phyloP scores from a whole-genome alignment of 2,113 vertebrate species.

The Urocitellus parryii region DNA sequence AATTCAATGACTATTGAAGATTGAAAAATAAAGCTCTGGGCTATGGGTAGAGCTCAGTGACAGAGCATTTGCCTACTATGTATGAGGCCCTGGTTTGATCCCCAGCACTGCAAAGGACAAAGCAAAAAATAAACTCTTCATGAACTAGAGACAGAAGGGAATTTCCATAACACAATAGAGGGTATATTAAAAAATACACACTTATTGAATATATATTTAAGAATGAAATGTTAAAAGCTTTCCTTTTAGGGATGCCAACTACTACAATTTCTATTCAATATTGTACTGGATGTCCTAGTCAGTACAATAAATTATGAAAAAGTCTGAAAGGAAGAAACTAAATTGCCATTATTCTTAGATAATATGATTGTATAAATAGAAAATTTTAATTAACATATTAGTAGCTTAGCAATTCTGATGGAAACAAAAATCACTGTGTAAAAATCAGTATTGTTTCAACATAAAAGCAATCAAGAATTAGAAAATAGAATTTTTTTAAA shows the following conservation, averaged over 20 bases:
- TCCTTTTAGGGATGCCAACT: not conserved
- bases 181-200: not conserved
- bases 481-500: not conserved
- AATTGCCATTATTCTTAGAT: not conserved
- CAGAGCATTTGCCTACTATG: not conserved
- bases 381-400: not conserved
- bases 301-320: not conserved
- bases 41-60: not conserved
- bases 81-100: not conserved
- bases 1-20: not conserved
- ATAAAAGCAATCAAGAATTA: constrained; percentile 1
- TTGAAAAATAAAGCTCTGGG: constrained; percentile 20
- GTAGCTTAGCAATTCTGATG: not conserved
- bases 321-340: not conserved
- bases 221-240: not conserved
- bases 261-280: not conserved
- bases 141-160: not conserved
- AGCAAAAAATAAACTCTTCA: not conserved
- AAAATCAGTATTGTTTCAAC: constrained; percentile 17
- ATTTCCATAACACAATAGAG: not conserved
- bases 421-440: constrained; percentile 37
- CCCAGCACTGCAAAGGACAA: not conserved
- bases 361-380: not conserved
- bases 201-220: not conserved
- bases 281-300: not conserved